phyloP scores from a whole-genome alignment of 2,113 vertebrate genomes.

The Hiodon alosoides region DNA sequence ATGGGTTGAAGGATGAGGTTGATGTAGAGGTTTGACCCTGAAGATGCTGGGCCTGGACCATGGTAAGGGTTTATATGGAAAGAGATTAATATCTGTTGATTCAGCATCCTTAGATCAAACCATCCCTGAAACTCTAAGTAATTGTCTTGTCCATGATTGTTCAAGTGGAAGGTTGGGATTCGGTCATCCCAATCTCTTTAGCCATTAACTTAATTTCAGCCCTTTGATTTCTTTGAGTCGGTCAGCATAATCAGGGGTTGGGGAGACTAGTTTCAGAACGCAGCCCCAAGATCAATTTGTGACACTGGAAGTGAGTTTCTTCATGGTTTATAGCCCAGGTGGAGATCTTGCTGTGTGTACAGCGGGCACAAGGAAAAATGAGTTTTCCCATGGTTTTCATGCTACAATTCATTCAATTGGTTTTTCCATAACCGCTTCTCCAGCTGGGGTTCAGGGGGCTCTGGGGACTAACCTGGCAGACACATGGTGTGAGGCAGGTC shows the following conservation, averaged over 20 bases:
- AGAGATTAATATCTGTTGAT: constrained; percentile 15
- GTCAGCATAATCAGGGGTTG: constrained; percentile 13
- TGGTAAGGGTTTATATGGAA: not conserved
- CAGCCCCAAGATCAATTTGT: not conserved
- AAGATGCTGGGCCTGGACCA: not conserved
- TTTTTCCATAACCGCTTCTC: too few species aligned
- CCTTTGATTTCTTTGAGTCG: constrained; percentile 12
- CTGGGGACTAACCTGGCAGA: too few species aligned
- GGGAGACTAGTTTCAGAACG: not conserved
- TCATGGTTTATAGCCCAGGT: too few species aligned
- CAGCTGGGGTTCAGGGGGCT: too few species aligned
- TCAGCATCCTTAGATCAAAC: not conserved
- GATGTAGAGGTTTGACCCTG: not conserved
- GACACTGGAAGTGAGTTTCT: too few species aligned
- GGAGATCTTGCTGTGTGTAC: too few species aligned
- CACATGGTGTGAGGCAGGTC: too few species aligned
- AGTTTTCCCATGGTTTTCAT: too few species aligned
- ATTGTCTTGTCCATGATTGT: constrained; percentile 17
- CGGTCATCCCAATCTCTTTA: constrained; percentile 11
- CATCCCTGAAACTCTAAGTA: not conserved
- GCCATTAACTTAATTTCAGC: constrained; percentile 14
- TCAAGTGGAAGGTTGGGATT: not conserved
- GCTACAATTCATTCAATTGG: too few species aligned
- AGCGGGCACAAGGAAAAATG: too few species aligned
- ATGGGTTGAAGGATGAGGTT: not conserved